phyloP scores from a whole-genome alignment of 2,113 vertebrate species.

The Notothenia coriiceps region DNA sequence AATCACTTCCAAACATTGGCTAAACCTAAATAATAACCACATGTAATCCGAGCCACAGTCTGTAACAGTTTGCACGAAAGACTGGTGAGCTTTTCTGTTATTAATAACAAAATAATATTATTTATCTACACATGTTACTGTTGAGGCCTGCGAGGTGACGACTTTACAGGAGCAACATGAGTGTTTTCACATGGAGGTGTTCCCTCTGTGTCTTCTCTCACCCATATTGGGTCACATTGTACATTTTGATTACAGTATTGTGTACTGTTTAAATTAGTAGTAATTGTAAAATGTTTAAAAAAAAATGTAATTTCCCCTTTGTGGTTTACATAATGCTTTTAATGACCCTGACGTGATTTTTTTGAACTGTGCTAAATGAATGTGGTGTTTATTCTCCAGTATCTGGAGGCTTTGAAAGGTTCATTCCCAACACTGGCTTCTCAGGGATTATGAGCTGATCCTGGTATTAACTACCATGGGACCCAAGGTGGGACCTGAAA shows the following conservation, averaged over 20 bases:
- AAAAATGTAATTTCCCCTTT: slow-evolving; percentile 73
- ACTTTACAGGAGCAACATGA: slow-evolving; percentile 69
- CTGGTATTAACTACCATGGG: slow-evolving; percentile 85
- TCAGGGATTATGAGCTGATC: slow-evolving; percentile 92
- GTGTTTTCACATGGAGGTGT: slow-evolving; percentile 69
- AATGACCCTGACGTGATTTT: slow-evolving; percentile 75
- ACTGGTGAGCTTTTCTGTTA: slow-evolving; percentile 44
- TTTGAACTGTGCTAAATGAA: slow-evolving; percentile 79
- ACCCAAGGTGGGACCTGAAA: slow-evolving; percentile 82
- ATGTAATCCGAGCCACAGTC: slow-evolving; percentile 42
- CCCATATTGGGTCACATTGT: slow-evolving; percentile 96
- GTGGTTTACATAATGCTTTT: slow-evolving; percentile 87
- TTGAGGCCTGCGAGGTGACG: slow-evolving; percentile 52
- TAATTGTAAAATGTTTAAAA: slow-evolving; percentile 68
- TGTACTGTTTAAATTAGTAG: slow-evolving; percentile 88
- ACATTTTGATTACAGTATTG: slow-evolving; percentile 92
- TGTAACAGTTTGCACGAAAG: slow-evolving; percentile 68
- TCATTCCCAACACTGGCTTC: slow-evolving; percentile 83
- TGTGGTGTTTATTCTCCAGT: slow-evolving; percentile 90
- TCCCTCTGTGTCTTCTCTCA: slow-evolving; percentile 82
- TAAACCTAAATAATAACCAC: slow-evolving; percentile 20
- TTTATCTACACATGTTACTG: slow-evolving; percentile 46
- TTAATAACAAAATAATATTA: slow-evolving; percentile 8
- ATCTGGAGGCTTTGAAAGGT: slow-evolving; percentile 88
- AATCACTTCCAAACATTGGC: not conserved